Conservation (phyloP, 2,888 invertebrate species). For the Lasioglossum marginatum region DNA sequence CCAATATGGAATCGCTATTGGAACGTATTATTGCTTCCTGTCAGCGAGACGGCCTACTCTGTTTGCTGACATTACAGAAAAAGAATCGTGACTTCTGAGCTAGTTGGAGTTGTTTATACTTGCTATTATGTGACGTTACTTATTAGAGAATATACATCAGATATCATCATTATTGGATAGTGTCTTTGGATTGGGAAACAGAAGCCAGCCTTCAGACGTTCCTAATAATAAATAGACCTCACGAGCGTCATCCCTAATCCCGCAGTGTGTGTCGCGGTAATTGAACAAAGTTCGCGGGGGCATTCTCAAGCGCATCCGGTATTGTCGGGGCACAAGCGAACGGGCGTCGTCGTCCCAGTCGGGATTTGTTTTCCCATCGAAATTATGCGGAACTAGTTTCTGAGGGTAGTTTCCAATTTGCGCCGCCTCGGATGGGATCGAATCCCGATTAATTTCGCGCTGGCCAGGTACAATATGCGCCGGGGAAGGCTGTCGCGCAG, state of each 20-base stretch:
- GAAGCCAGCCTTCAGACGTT: neutral
- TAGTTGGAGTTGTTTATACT: too few species aligned
- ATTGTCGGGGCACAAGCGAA: neutral
- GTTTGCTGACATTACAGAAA: neutral
- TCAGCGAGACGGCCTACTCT: neutral
- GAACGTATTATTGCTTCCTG: neutral
- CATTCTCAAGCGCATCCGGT: slow-evolving; percentile 22
- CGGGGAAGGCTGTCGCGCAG: slow-evolving; percentile 57
- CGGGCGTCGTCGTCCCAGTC: slow-evolving; percentile 51
- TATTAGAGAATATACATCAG: too few species aligned
- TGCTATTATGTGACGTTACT: too few species aligned
- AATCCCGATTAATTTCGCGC: slow-evolving; percentile 80
- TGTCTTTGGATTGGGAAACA: neutral
- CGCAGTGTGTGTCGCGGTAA: slow-evolving; percentile 44
- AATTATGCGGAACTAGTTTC: slow-evolving; percentile 82
- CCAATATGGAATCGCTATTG: neutral
- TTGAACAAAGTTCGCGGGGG: slow-evolving; percentile 48
- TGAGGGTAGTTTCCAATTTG: slow-evolving; percentile 82
- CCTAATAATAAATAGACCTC: slow-evolving; percentile 26
- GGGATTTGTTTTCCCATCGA: slow-evolving; percentile 79
- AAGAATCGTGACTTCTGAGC: neutral
- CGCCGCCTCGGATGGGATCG: slow-evolving; percentile 76
- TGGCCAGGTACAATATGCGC: slow-evolving; percentile 55
- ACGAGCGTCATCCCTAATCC: neutral
- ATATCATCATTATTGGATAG: too few species aligned